A percentile compares a stretch with the other conserved stretches of the same genome.
Conservation (phyloP, 2,113 vertebrate genomes). For the Triplophysa tibetana region DNA sequence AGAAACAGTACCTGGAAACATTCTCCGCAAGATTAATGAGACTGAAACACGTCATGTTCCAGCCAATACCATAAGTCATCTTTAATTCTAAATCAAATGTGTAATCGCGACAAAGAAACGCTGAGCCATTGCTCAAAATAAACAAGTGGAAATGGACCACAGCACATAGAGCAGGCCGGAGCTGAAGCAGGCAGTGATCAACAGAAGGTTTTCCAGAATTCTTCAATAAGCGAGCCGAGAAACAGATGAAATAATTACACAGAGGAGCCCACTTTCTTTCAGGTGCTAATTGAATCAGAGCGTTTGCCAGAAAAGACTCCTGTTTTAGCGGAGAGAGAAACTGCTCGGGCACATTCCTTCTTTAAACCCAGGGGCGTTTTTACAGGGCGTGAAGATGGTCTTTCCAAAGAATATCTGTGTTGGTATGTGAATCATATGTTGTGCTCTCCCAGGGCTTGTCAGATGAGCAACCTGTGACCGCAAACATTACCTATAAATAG, state of each 20-base stretch:
- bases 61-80: slow-evolving; percentile 19
- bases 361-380: slow-evolving; percentile 49
- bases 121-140: slow-evolving; percentile 14
- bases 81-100: slow-evolving; percentile 32
- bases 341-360: slow-evolving; percentile 28
- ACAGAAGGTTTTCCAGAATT: slow-evolving; percentile 43
- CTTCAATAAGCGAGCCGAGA: slow-evolving; percentile 46
- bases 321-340: slow-evolving; percentile 38
- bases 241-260: slow-evolving; percentile 56
- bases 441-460: slow-evolving; percentile 44
- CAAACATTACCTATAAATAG: slow-evolving; percentile 63
- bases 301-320: slow-evolving; percentile 34
- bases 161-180: slow-evolving; percentile 3
- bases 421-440: slow-evolving; percentile 60
- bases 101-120: slow-evolving; percentile 27
- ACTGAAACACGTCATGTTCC: slow-evolving; percentile 14
- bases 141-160: slow-evolving; percentile 41
- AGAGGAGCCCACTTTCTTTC: slow-evolving; percentile 52
- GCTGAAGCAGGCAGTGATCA: slow-evolving; percentile 39
- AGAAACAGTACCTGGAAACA: slow-evolving; percentile 29
- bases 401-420: slow-evolving; percentile 58
- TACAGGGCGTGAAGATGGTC: slow-evolving; percentile 43
- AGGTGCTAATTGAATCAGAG: slow-evolving; percentile 61
- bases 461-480: slow-evolving; percentile 47
- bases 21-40: slow-evolving; percentile 38